Evolutionary conservation across 2,113 vertebrate species (phyloP).

Genomic region (Scytalopus superciliaris): DNA sequence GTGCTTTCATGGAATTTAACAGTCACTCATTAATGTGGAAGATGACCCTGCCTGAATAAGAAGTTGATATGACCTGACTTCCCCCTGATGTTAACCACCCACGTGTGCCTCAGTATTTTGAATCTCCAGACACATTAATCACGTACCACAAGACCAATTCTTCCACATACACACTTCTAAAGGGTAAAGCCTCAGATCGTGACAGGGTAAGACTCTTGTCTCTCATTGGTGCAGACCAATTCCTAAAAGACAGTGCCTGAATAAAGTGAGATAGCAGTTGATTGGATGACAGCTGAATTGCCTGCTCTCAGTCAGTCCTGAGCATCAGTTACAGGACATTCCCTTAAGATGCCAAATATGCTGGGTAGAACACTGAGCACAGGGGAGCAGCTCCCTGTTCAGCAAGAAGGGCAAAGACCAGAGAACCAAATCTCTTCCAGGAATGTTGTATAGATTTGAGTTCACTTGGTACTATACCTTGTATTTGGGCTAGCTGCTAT

Average conservation of each 20-base stretch:
- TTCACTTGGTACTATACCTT: background rate
- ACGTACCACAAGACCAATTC: background rate
- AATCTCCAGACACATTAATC: background rate
- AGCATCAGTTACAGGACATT: background rate
- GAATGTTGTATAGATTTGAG: fast-evolving
- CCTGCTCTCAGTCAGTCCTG: background rate
- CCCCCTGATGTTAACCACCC: background rate
- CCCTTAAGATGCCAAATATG: background rate
- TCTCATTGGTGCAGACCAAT: background rate
- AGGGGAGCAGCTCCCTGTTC: background rate
- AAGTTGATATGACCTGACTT: background rate
- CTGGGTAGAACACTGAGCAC: background rate
- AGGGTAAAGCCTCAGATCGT: background rate
- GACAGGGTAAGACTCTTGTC: background rate
- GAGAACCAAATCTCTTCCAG: background rate
- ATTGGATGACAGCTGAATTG: background rate
- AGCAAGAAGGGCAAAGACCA: background rate
- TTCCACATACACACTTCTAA: background rate
- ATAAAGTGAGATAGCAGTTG: background rate
- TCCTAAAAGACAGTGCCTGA: background rate
- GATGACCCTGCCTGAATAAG: background rate
- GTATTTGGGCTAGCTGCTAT: background rate
- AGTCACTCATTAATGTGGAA: background rate
- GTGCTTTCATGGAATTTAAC: background rate
- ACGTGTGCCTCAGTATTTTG: background rate